phyloP scores from a whole-genome alignment of 2,113 vertebrate genomes.

The Hypanus sabinus region DNA sequence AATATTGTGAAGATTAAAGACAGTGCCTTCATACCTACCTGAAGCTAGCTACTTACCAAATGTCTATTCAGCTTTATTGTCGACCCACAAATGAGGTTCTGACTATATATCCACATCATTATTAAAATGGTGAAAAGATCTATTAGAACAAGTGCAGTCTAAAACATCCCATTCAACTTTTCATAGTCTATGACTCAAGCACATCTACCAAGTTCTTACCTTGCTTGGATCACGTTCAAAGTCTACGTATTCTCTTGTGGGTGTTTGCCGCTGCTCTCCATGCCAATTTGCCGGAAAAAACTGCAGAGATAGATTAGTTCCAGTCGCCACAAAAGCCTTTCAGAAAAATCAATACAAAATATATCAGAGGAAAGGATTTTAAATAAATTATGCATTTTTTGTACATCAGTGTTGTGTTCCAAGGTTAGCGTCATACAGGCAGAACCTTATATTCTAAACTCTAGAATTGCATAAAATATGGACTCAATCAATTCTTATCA shows the following conservation, averaged over 20 bases:
- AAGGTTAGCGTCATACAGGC: constrained; percentile 53
- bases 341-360: constrained; percentile 97
- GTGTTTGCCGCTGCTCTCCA: constrained; percentile 90
- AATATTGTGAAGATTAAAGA: too few relatives aligned
- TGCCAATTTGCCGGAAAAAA: constrained; percentile 98
- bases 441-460: constrained; percentile 52
- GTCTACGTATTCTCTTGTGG: constrained; percentile 93
- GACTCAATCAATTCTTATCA: constrained; percentile 88
- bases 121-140: too few relatives aligned
- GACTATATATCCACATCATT: too few relatives aligned
- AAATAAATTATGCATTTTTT: constrained; percentile 96
- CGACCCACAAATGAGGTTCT: too few relatives aligned
- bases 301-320: constrained; percentile 99
- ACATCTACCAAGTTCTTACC: constrained; percentile 63
- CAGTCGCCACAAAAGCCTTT: constrained; percentile 99
- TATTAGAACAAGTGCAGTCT: background rate
- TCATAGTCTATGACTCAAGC: background rate
- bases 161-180: background rate
- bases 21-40: too few relatives aligned
- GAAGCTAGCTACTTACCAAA: too few relatives aligned
- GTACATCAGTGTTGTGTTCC: constrained; percentile 69
- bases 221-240: constrained; percentile 95
- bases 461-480: constrained; percentile 63
- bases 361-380: constrained; percentile 81
- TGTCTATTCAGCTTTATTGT: too few relatives aligned